These are phyloP conservation scores for Macropus fuliginosus DNA, from an alignment of 2,797 vertebrate genomes.

Conservation along the genomic window DNA sequence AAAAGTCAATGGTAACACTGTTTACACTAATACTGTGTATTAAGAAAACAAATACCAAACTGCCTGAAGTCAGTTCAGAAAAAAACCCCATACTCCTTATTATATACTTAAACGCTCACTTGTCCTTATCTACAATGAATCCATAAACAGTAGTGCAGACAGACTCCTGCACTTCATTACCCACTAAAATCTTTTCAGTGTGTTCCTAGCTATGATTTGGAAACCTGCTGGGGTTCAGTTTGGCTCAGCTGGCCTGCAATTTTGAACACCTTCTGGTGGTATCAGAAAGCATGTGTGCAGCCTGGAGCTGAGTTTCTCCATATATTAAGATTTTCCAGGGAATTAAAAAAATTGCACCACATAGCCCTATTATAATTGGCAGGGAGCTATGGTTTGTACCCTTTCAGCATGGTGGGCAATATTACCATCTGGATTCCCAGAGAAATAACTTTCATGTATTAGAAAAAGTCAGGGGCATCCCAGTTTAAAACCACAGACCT, in stretches of 20 bases:
- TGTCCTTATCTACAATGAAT: conserved; percentile 55
- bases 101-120: conserved; percentile 59
- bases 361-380: conserved; percentile 39
- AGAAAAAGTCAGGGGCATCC: conserved; percentile 14
- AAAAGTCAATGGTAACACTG: conserved; percentile 60
- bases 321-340: conserved; percentile 23
- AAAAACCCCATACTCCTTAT: conserved; percentile 52
- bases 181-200: conserved; percentile 45
- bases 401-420: not conserved
- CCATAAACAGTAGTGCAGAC: conserved; percentile 21
- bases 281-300: conserved; percentile 8
- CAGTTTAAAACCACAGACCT: not conserved
- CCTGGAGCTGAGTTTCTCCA: conserved; percentile 13
- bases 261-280: conserved; percentile 3
- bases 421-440: conserved; percentile 27
- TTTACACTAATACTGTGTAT: conserved; percentile 70
- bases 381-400: not conserved
- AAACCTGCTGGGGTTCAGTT: conserved; percentile 41
- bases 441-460: not conserved
- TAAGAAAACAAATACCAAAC: conserved; percentile 65
- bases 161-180: conserved; percentile 37
- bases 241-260: conserved; percentile 45
- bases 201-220: conserved; percentile 43
- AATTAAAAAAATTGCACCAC: conserved; percentile 1
- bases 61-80: conserved; percentile 44